Evolutionary conservation across 2,888 invertebrate species (phyloP).

Genomic region (Tridacna gigas): DNA sequence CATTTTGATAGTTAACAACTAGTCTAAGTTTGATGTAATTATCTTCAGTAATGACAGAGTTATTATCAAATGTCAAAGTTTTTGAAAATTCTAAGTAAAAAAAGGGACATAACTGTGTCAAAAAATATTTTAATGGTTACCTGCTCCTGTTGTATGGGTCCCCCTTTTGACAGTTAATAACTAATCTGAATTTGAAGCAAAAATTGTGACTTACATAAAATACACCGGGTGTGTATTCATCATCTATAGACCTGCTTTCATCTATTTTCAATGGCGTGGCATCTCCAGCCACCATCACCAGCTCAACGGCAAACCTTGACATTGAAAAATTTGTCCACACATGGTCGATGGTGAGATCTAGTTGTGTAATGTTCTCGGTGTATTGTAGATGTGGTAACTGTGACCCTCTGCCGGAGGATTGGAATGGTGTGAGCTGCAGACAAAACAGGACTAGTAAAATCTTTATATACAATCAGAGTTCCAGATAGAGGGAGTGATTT

Average conservation of each 20-base stretch:
- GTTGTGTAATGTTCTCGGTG: slow-evolving; percentile 88
- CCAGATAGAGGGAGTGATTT: no score
- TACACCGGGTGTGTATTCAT: slow-evolving; percentile 91
- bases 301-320: slow-evolving; percentile 88
- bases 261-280: slow-evolving; percentile 76
- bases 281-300: slow-evolving; percentile 86
- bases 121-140: no score
- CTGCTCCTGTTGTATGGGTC: no score
- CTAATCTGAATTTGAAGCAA: no score
- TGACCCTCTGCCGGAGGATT: slow-evolving; percentile 86
- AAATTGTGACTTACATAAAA: slow-evolving; percentile 87
- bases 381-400: slow-evolving; percentile 89
- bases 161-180: no score
- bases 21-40: no score
- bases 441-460: not conserved
- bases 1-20: no score
- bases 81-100: no score
- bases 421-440: slow-evolving; percentile 87
- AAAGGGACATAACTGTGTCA: no score
- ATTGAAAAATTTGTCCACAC: slow-evolving; percentile 84
- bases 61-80: no score
- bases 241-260: slow-evolving; percentile 89
- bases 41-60: no score
- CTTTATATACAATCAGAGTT: no score
- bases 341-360: slow-evolving; percentile 88